Evolutionary conservation across 2,888 invertebrate species (phyloP), one percentile per base, ranked within the genome.

Genomic region (Charanyca ferruginea): DNA sequence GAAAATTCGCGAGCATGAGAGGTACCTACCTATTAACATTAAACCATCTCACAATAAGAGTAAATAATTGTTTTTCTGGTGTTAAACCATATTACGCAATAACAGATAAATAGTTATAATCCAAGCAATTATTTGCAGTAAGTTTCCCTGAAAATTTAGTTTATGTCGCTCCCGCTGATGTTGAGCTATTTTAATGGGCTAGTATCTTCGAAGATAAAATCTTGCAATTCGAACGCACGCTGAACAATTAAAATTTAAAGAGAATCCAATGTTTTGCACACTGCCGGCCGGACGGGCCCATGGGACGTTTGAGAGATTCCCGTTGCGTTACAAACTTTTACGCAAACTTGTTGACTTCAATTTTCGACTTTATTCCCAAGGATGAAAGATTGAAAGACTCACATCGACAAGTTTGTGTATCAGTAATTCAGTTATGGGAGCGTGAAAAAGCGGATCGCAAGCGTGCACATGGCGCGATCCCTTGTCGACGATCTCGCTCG

Each of bases 371-470:
- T 85, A 77, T 78, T 53, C 28, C 62, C 18, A 73, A n/a, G 72
- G 6, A 47, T 45, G 54, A 73, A 66, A 35, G 48, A 44, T 52
- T 53, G 23, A 65, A 49, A 41, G 6, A 23, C 22, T 51, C 18
- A 64, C 66, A 53, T 45, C 61, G 48, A 73, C 23, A 75, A 77
- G 66, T 68, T 81, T 80, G 80, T 77, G 66, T 80, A 79, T 79
- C 73, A 76, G 79, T 87, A 84, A 90, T 87, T 88, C 86, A 81
- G 85, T 88, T 89, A 87, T 78, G 77, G 79, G 70, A 85, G 83
- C 87, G 85, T 85, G 86, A 87, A 90, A 86, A 89, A 87, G 81
- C 86, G 84, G 79, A 85, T 86, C 83, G 81, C 77, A 80, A 79
- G 65, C 79, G 79, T 83, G 83, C 85, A 86, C 82, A 85, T 82